Evolutionary conservation across 2,888 invertebrate species (phyloP).

Genomic region (Sinotaia quadrata): DNA sequence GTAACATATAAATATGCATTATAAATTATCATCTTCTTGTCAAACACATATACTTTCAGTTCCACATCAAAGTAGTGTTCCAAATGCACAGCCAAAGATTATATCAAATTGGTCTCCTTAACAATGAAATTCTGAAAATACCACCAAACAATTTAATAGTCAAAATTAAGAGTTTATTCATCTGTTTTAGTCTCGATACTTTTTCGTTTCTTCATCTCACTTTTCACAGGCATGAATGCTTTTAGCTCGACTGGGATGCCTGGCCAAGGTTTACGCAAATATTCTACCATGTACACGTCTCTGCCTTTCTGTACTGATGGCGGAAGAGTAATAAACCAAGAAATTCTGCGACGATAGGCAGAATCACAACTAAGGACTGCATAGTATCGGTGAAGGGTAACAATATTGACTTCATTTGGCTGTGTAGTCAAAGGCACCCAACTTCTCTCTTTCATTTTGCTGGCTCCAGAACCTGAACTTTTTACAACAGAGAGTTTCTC

Average conservation of each 20-base stretch:
- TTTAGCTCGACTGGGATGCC: neutral
- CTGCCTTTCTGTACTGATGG: neutral
- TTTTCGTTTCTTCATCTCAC: too few relatives aligned
- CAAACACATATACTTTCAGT: too few relatives aligned
- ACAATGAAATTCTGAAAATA: too few relatives aligned
- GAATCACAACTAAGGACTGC: constrained; percentile 10
- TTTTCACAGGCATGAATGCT: too few relatives aligned
- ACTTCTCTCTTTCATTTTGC: neutral
- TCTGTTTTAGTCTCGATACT: too few relatives aligned
- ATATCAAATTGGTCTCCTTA: too few relatives aligned
- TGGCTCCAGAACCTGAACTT: neutral
- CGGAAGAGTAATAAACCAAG: constrained; percentile 16
- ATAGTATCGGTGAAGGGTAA: constrained; percentile 18
- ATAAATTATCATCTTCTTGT: too few relatives aligned
- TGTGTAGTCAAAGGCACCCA: constrained; percentile 23
- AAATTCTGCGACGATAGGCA: constrained; percentile 12
- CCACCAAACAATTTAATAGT: too few relatives aligned
- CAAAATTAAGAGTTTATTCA: too few relatives aligned
- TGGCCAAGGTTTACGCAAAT: constrained; percentile 13
- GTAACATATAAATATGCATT: too few relatives aligned
- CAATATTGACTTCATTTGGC: constrained; percentile 8
- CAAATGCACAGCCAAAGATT: too few relatives aligned
- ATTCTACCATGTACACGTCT: constrained; percentile 13
- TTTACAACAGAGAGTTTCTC: neutral
- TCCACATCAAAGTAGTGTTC: too few relatives aligned